A percentile compares a stretch with the other conserved stretches of the same genome.
Evolutionary conservation across 2,888 invertebrate species (phyloP).

Genomic region (Pandemis cinnamomeana): DNA sequence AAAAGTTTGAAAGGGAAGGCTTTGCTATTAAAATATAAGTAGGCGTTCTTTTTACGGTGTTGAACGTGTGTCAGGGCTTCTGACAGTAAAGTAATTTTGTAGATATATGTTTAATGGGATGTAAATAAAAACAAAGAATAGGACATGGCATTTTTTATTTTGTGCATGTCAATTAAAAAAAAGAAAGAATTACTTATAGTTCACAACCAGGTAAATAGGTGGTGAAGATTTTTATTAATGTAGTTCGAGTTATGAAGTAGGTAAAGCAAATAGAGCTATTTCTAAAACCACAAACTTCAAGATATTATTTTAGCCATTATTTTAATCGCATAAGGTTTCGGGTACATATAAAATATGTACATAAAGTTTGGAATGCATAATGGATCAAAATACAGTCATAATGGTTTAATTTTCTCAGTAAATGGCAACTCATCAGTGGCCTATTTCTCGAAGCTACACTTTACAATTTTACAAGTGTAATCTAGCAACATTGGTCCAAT

Average conservation of each 20-base stretch:
- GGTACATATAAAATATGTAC: too few relatives aligned
- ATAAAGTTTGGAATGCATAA: too few relatives aligned
- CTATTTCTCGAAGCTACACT: too few relatives aligned
- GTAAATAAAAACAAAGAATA: conserved; percentile 50
- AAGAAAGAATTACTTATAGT: conserved; percentile 40
- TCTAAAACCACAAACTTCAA: background rate
- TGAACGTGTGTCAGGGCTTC: too few relatives aligned
- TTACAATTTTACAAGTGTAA: too few relatives aligned
- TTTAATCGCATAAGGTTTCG: too few relatives aligned
- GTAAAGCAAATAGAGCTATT: background rate
- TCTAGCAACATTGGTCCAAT: too few relatives aligned
- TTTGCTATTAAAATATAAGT: conserved; percentile 7
- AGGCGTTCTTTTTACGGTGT: background rate
- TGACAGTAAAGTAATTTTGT: background rate
- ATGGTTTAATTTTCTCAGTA: too few relatives aligned
- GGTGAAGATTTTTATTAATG: conserved; percentile 49
- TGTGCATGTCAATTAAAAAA: conserved; percentile 28
- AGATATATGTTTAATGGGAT: conserved; percentile 35
- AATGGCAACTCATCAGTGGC: too few relatives aligned
- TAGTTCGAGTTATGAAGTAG: background rate
- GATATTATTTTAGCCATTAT: background rate
- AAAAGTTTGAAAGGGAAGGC: too few relatives aligned
- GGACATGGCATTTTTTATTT: conserved; percentile 75
- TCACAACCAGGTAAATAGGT: conserved; percentile 75
- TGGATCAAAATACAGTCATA: too few relatives aligned